Evolutionary conservation across 2,888 invertebrate species (phyloP), one percentile per base, ranked within the genome.

Genomic region (Panorpa germanica): DNA sequence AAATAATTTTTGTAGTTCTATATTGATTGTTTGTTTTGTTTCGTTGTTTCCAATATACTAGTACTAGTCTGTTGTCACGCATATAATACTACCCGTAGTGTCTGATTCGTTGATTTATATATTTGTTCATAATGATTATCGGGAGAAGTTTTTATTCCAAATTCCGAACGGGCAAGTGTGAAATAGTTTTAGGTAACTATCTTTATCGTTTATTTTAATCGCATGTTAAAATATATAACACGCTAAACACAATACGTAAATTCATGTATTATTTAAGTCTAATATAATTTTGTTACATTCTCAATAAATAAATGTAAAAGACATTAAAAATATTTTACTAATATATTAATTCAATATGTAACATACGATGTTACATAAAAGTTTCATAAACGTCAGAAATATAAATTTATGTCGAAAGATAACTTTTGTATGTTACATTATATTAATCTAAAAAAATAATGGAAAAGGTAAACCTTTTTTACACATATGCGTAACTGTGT

Each of bases 111-210:
- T n/a, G n/a, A n/a, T n/a, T n/a, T n/a, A n/a, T n/a, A n/a, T n/a
- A n/a, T n/a, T n/a, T n/a, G n/a, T n/a, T 28, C 31, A 41, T 45
- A 37, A 59, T 59, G 59, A 43, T 59, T 42, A 48, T 50, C 43
- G 49, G 52, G 46, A 49, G 55, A 43, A 53, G 56, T 19, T 57
- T 57, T 47, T 52, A 59, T 44, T 62, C 66, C 39, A 61, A 72
- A 28, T 58, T 71, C 36, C 56, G 75, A 46, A 65, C 65, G 51
- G 64, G 66, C 40, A 63, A 65, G 50, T 72, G 66, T 53, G 76
- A 76, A 57, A 59, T 77, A 35, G 54, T 77, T 41, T 57, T 77
- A 45, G 76, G 76, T 76, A 63, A 55, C 59, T 53, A 32, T 37
- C 20, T 14, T 13, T 13, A 21, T 4, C 3, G 18, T 47, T 48